Evolutionary conservation across 2,113 vertebrate species (phyloP).

Genomic region (Glaucidium brasilianum): DNA sequence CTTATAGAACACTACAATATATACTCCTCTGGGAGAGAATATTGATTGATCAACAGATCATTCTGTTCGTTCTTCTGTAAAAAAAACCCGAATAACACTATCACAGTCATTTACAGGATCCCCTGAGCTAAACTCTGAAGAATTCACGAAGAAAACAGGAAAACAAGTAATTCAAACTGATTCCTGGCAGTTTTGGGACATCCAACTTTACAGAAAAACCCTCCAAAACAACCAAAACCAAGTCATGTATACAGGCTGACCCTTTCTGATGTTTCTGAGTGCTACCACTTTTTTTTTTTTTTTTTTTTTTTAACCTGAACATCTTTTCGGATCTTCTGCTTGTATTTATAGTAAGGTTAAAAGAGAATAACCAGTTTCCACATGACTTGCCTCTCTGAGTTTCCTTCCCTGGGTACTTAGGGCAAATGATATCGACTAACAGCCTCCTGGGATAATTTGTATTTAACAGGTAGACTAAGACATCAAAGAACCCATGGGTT

Average conservation of each 20-base stretch:
- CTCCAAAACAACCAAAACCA: neutral
- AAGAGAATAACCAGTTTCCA: neutral
- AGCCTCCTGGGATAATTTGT: neutral
- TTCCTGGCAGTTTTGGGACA: neutral
- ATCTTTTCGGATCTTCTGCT: neutral
- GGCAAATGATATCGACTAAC: neutral
- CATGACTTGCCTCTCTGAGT: neutral
- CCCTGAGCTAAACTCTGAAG: neutral
- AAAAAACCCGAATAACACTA: neutral
- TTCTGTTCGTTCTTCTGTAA: neutral
- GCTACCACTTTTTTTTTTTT: neutral
- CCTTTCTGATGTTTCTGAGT: neutral
- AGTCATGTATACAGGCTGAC: neutral
- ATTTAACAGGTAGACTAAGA: neutral
- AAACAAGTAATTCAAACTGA: neutral
- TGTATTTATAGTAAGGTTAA: neutral
- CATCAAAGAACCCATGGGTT: neutral
- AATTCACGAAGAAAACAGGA: neutral
- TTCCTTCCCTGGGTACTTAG: neutral
- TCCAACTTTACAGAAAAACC: neutral
- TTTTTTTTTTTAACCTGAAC: neutral
- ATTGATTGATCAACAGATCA: neutral
- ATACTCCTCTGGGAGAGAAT: neutral
- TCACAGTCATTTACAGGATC: neutral
- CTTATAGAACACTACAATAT: neutral